phyloP scores from a whole-genome alignment of 2,113 vertebrate species.

The Corythaixoides concolor region DNA sequence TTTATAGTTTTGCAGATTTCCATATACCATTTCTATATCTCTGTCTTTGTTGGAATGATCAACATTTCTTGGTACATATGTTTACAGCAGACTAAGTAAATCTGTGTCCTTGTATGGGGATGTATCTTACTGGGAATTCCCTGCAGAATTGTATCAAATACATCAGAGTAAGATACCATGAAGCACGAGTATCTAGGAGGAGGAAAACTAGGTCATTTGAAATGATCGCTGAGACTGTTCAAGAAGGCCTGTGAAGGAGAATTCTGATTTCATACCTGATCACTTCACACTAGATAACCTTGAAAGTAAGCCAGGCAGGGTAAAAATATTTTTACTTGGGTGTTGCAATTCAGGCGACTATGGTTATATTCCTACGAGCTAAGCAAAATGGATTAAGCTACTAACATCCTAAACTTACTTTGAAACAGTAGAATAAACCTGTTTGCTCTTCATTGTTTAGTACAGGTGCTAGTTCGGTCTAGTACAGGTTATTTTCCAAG shows the following conservation, averaged over 20 bases:
- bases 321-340: background rate
- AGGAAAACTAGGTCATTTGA: constrained; percentile 38
- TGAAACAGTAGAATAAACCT: background rate
- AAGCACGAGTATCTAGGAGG: background rate
- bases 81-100: background rate
- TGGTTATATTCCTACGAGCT: background rate
- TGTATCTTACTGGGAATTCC: background rate
- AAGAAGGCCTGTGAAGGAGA: background rate
- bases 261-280: constrained; percentile 13
- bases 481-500: background rate
- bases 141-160: background rate
- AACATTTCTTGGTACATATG: accelerated
- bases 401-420: background rate
- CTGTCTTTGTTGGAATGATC: background rate
- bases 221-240: background rate
- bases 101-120: background rate
- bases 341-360: background rate
- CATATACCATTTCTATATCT: background rate
- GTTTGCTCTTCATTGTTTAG: background rate
- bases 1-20: background rate
- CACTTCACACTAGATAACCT: constrained; percentile 8
- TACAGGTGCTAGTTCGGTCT: background rate
- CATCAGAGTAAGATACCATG: background rate
- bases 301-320: background rate
- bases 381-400: background rate